Evolutionary conservation across 1,140 invertebrate genomes (phyloP).

Genomic region (Caerostris extrusa): DNA sequence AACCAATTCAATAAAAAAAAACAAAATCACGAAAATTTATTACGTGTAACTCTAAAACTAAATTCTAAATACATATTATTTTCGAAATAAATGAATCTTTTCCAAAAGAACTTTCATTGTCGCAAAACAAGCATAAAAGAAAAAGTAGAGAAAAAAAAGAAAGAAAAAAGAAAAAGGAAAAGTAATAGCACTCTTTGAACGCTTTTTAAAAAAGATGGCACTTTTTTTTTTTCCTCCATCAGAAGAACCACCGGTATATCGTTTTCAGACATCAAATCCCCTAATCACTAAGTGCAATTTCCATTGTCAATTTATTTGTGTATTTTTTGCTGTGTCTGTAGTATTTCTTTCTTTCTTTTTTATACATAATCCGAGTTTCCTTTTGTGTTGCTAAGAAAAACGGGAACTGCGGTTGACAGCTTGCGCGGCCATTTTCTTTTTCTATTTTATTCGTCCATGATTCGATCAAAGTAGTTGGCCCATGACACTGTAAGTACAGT

Average conservation of each 20-base stretch:
- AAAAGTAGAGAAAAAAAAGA: not conserved
- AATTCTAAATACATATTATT: no score
- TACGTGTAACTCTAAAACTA: no score
- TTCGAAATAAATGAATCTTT: not conserved
- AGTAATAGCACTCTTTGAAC: not conserved
- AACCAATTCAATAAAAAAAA: no score
- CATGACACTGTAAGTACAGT: slow-evolving; percentile 20
- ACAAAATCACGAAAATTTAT: no score
- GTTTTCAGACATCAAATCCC: slow-evolving; percentile 4
- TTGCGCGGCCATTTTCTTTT: not conserved
- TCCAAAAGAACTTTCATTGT: no score
- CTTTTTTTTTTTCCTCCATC: not conserved
- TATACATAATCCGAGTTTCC: slow-evolving; percentile 10
- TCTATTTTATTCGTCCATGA: not conserved
- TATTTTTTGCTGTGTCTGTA: not conserved
- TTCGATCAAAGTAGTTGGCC: slow-evolving; percentile 25
- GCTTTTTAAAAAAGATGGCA: not conserved
- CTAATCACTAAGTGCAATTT: not conserved
- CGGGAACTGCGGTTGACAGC: slow-evolving; percentile 51
- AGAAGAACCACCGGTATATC: not conserved
- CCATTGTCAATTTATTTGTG: slow-evolving; percentile 13
- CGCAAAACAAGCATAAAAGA: no score
- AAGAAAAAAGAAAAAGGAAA: not conserved
- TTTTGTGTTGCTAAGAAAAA: slow-evolving; percentile 13
- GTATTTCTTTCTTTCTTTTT: not conserved